Percentiles rank a stretch among this genome's conserved stretches.
Conservation (phyloP, 2,113 vertebrate genomes). For the Leptodactylus fuscus region DNA sequence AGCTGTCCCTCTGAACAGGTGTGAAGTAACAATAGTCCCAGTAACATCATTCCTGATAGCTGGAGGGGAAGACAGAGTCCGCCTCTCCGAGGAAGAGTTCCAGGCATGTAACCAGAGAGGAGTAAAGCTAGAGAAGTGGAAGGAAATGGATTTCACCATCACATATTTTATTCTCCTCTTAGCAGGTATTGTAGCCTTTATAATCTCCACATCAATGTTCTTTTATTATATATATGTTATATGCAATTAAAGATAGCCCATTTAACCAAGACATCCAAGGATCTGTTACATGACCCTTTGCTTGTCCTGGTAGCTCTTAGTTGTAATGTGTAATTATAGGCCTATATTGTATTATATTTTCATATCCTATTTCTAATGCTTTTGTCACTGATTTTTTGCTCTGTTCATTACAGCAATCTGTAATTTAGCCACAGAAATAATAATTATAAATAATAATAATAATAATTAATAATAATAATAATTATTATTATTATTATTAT, state of each 20-base stretch:
- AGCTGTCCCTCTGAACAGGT: conserved; percentile 57
- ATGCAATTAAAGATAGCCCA: neutral
- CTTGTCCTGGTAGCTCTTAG: neutral
- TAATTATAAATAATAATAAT: too few species aligned
- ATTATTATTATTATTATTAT: too few species aligned
- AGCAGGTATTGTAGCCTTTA: conserved; percentile 21
- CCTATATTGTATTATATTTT: neutral
- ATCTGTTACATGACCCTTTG: neutral
- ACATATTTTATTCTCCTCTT: conserved; percentile 44
- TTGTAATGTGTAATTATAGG: neutral
- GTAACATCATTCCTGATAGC: conserved; percentile 36
- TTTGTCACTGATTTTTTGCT: neutral
- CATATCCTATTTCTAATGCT: neutral
- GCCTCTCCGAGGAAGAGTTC: conserved; percentile 21
- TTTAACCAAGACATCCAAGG: neutral
- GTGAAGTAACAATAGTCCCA: conserved; percentile 38
- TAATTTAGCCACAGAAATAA: too few species aligned
- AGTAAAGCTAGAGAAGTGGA: conserved; percentile 15
- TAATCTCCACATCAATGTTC: neutral
- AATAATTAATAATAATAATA: too few species aligned
- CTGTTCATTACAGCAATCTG: neutral
- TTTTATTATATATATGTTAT: neutral
- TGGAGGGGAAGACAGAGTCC: conserved; percentile 36
- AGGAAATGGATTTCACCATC: conserved; percentile 56
- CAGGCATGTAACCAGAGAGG: conserved; percentile 17